Base-by-base conservation (phyloP, 2,797 vertebrate species). In the Channa striata region DNA sequence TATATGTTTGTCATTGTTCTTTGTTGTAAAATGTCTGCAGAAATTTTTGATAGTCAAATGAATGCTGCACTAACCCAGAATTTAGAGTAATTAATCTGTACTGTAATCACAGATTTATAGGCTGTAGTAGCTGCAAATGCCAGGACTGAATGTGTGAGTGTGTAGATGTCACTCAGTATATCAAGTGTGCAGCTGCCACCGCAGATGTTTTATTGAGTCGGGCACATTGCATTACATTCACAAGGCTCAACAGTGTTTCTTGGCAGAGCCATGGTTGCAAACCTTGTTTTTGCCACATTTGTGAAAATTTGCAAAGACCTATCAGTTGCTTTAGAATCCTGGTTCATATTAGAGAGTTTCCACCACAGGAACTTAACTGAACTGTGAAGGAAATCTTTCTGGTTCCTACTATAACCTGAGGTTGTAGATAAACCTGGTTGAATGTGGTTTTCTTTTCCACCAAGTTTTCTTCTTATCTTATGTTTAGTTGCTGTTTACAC, bases 181-280 rank as follows among this genome's bases (percentile, higher is more conserved):
- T 54, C 48, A 77, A 68, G 25, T 25, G 34, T 49, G 76, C 72
- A 79, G 67, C 74, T 84, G 70, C 44, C 42, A 67, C 21, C n/a
- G 19, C 72, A 74, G 72, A 83, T 87, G 80, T 79, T 80, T 78
- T 54, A 44, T 71, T 59, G 49, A 72, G 71, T 84, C 46, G 14
- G 34, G 17, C 60, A 37, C 25, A 49, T 62, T 77, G 51, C 19
- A 23, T 82, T n/a, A 19, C 8, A n/a, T 64, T 76, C 30, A 56
- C 48, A 33, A 59, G 52, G 2, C 56, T 68, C 21, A 39, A 56
- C 25, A 20, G 49, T 72, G 34, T 59, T 74, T 65, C 36, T 34
- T 20, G 34, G 40, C 36, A 5, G 11, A 52, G 20, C 46, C 0
- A 2, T 53, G 17, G 4, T 59, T 13, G 13, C 52, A 53, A 52